Conservation (phyloP, 2,113 vertebrate species). For the Trichomycterus rosablanca region DNA sequence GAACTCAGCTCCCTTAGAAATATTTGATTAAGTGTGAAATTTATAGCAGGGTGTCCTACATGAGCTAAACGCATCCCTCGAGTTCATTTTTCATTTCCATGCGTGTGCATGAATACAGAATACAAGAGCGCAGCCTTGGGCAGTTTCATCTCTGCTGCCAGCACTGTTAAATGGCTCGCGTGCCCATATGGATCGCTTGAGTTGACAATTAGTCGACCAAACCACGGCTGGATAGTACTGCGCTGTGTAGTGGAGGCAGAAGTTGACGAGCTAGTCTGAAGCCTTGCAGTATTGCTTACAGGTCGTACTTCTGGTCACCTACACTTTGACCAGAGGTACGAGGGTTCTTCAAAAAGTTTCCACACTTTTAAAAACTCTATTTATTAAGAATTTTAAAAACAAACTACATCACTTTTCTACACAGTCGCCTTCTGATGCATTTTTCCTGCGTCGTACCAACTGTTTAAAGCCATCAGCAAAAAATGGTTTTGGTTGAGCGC, state of each 20-base stretch:
- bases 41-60: constrained; percentile 41
- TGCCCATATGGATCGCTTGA: constrained; percentile 30
- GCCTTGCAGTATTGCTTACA: not conserved
- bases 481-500: no score
- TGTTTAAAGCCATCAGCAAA: no score
- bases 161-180: constrained; percentile 44
- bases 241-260: constrained; percentile 2
- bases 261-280: not conserved
- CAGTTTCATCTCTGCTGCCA: constrained; percentile 33
- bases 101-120: constrained; percentile 56
- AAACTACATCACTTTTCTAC: no score
- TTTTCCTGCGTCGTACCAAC: no score
- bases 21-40: constrained; percentile 53
- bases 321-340: no score
- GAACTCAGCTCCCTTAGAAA: constrained; percentile 37
- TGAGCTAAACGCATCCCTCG: constrained; percentile 46
- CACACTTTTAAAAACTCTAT: no score
- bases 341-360: no score
- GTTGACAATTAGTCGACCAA: constrained; percentile 23
- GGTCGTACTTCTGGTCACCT: no score
- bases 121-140: constrained; percentile 28
- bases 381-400: no score
- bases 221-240: not conserved
- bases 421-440: no score
- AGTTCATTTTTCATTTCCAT: constrained; percentile 46